Evolutionary conservation across 2,797 vertebrate species (phyloP).

Genomic region (Ptychobarbus kaznakovi): DNA sequence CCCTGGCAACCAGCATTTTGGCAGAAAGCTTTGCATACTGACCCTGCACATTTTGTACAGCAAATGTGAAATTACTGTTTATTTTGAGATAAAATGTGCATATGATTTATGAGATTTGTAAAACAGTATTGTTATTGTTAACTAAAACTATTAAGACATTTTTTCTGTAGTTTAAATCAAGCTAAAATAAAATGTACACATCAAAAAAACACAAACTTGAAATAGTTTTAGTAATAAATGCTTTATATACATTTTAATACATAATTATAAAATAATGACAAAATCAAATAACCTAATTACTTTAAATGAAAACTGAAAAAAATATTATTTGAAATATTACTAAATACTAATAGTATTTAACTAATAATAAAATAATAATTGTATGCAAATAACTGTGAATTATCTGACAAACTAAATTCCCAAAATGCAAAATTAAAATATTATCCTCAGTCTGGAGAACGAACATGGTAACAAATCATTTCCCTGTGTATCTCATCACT

Average conservation of each 20-base stretch:
- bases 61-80: background rate
- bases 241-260: background rate
- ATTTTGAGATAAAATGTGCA: background rate
- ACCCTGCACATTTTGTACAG: background rate
- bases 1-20: background rate
- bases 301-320: background rate
- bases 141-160: background rate
- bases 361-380: background rate
- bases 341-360: background rate
- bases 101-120: background rate
- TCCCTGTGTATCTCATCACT: constrained; percentile 22
- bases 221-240: background rate
- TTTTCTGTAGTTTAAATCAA: background rate
- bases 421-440: constrained; percentile 23
- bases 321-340: background rate
- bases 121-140: background rate
- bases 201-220: background rate
- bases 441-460: background rate
- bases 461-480: background rate
- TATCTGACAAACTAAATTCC: background rate
- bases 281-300: background rate
- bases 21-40: background rate
- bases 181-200: background rate
- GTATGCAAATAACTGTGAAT: background rate
- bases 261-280: background rate